Base-by-base conservation (phyloP, 2,888 invertebrate species). In the Mesochorus sp. region DNA sequence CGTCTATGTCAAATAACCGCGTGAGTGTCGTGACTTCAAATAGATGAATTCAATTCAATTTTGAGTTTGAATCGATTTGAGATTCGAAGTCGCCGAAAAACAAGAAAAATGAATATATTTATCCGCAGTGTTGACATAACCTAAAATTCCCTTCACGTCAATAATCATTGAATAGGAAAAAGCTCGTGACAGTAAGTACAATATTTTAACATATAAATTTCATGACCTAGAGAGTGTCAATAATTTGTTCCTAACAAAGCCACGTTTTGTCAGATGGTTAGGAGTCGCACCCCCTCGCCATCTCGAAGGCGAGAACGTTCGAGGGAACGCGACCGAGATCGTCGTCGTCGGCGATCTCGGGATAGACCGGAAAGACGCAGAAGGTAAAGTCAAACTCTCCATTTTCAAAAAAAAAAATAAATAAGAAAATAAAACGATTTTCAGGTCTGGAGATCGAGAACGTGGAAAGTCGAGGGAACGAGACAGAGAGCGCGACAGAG, bases 251-350 rank as follows among this genome's bases (percentile, higher is more conserved):
- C n/a, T n/a, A 17, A 44, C 31, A n/a, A 4, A n/a, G 10, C 37
- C n/a, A n/a, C n/a, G 31, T 34, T 71, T 19, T 47, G 8, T 31
- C n/a, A 70, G 78, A 93, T 94, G 94, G 93, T 93, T 75, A 90
- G 93, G 83, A 92, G 93, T 85, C 92, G 93, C 78, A 92, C 93
- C 59, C 93, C 93, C 62, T 92, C 92, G 21, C 91, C 91, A 12
- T 88, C 90, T 71, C 91, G 93, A 86, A 89, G 93, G 80, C 91
- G 93, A 61, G 93, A 92, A 67, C 90, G 91, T 76, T 92, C 92
- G n/a, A 87, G 92, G 71, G 92, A 92, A 80, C 90, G 92, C 47
- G 92, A 92, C 57, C 86, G 92, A 71, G 91, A 93, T 70, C 87
- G 92, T 67, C 91, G 93, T 78, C 91, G 92, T 82, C 86, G 91